phyloP scores from a whole-genome alignment of 1,140 invertebrate species.

The Trichonephila inaurata region DNA sequence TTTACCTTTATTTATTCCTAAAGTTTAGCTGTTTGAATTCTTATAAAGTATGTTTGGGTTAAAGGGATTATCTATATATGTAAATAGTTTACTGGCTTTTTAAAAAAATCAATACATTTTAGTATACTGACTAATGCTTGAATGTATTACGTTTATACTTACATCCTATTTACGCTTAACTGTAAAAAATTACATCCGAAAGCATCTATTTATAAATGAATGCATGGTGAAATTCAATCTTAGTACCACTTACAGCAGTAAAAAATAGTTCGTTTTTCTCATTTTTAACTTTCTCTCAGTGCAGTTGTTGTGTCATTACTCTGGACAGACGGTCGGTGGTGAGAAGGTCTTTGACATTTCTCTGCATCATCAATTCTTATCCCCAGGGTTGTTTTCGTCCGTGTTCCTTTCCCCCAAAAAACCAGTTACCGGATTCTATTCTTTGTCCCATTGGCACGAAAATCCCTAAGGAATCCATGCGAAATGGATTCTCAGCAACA shows the following conservation, averaged over 20 bases:
- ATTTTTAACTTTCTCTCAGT: neutral
- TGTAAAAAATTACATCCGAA: neutral
- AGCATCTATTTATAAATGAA: neutral
- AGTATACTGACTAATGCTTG: no score
- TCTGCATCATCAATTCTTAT: slow-evolving; percentile 23
- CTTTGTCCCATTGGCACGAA: neutral
- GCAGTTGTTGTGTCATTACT: neutral
- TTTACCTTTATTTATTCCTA: no score
- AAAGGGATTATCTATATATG: no score
- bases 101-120: no score
- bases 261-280: no score
- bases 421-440: slow-evolving; percentile 34
- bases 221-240: neutral
- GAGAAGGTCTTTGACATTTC: neutral
- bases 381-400: neutral
- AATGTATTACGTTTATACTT: no score
- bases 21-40: no score
- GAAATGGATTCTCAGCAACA: neutral
- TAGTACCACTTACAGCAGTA: neutral
- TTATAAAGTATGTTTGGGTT: no score
- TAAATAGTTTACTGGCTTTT: no score
- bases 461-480: neutral
- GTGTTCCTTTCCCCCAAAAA: neutral
- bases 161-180: neutral
- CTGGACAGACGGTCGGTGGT: neutral